Base-by-base conservation (phyloP, 2,888 invertebrate species). In the Phlogophora meticulosa region DNA sequence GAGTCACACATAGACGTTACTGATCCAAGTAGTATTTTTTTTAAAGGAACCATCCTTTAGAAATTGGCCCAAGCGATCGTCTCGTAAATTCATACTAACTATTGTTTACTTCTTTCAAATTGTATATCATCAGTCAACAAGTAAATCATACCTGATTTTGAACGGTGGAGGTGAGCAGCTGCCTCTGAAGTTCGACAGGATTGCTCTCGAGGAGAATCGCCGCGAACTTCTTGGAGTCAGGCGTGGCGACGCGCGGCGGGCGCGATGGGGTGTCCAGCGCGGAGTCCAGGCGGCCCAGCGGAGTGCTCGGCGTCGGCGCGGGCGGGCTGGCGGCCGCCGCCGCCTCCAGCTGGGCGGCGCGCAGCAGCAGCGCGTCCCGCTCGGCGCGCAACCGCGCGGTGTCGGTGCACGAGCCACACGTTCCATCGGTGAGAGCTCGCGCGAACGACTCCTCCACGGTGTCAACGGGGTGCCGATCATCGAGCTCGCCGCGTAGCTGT, bases 201-300 rank as follows among this genome's bases (percentile, higher is more conserved):
- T 98, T 97, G 84, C 97, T 97, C 96, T 98, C 98, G 85, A 96
- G 96, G 86, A 98, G 96, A 94, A 98, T 98, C 93, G 98, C 98
- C 86, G 97, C 96, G 90, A 98, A 97, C 94, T 98, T 98, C 86
- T 96, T 96, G 67, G 97, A 96, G 94, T 98, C 97, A 15, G 97
- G 97, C 66, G 96, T 95, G 80, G 96, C 94, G 74, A 97, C 96
- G 88, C 96, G 96, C 72, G 96, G 96, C 76, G 97, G 94, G 32
- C 96, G 96, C 72, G 95, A 89, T 22, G 97, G 97, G 46, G 97
- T 96, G 78, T 96, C 96, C 51, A 98, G 96, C 84, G 97, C 96
- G 57, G 96, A 95, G 93, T 98, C 98, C 71, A 98, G 95, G 49
- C 96, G 96, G 71, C 97, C 97, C 71, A 97, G 94, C 92, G 88